Percentiles rank a stretch among this genome's conserved stretches.
These are phyloP conservation scores for Helarctos malayanus DNA, from an alignment of 2,797 vertebrate species.

Conservation along the genomic window DNA sequence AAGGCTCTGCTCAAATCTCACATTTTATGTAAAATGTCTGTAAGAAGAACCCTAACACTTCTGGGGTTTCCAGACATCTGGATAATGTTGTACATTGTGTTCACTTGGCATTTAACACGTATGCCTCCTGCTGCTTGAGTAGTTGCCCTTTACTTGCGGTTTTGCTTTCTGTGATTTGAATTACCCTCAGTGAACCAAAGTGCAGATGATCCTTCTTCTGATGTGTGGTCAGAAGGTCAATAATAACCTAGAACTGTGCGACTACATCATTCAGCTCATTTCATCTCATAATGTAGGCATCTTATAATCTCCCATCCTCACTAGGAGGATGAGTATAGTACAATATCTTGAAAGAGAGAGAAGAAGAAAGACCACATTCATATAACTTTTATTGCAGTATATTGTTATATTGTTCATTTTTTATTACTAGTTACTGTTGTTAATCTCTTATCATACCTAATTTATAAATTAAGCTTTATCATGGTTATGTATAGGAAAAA, in stretches of 20 bases:
- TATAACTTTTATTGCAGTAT: background rate
- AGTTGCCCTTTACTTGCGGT: background rate
- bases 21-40: background rate
- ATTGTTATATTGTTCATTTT: background rate
- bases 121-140: background rate
- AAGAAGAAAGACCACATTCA: background rate
- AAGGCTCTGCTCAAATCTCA: constrained; percentile 6
- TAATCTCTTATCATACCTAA: background rate
- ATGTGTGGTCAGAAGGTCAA: background rate
- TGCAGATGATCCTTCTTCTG: background rate
- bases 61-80: background rate
- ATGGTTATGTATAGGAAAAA: background rate
- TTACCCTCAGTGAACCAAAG: background rate
- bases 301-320: background rate
- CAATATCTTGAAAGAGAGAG: background rate
- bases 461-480: background rate
- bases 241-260: background rate
- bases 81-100: background rate
- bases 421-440: background rate
- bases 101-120: background rate
- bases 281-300: background rate
- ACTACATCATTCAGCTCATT: background rate
- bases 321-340: background rate
- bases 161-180: background rate
- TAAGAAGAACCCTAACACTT: background rate